A percentile compares a stretch with the other conserved stretches of the same genome.
phyloP scores from a whole-genome alignment of 2,797 vertebrate genomes.

The Eleutherodactylus coqui region DNA sequence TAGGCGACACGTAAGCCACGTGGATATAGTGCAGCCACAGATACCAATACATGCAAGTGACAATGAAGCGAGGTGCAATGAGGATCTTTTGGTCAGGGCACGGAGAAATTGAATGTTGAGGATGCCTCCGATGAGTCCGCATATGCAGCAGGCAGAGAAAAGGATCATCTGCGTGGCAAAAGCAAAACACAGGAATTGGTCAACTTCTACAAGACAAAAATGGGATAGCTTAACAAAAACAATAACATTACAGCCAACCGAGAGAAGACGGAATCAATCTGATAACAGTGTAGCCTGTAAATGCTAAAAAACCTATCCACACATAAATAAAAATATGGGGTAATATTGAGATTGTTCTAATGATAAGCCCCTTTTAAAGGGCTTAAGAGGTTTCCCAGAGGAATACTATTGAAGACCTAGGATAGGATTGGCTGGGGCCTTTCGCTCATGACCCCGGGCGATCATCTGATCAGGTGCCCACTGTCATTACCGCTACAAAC shows the following conservation, averaged over 20 bases:
- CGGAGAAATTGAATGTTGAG: slow-evolving; percentile 98
- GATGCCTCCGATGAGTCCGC: slow-evolving; percentile 96
- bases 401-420: too few species aligned
- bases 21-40: slow-evolving; percentile 92
- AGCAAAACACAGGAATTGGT: slow-evolving; percentile 47
- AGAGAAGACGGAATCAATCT: not conserved
- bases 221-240: not conserved
- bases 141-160: slow-evolving; percentile 98
- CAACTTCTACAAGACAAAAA: not conserved
- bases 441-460: too few species aligned
- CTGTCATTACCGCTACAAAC: too few species aligned
- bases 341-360: too few species aligned
- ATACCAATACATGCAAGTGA: slow-evolving; percentile 94
- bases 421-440: too few species aligned
- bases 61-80: slow-evolving; percentile 92
- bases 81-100: slow-evolving; percentile 87
- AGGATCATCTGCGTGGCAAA: slow-evolving; percentile 90
- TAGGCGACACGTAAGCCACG: slow-evolving; percentile 96
- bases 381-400: too few species aligned
- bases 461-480: too few species aligned
- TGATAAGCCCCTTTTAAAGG: too few species aligned
- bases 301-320: not conserved
- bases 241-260: not conserved
- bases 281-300: not conserved
- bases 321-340: too few species aligned